Evolutionary conservation across 2,113 vertebrate species (phyloP), one percentile per base, ranked within the genome.

Genomic region (Oryzias curvinotus): DNA sequence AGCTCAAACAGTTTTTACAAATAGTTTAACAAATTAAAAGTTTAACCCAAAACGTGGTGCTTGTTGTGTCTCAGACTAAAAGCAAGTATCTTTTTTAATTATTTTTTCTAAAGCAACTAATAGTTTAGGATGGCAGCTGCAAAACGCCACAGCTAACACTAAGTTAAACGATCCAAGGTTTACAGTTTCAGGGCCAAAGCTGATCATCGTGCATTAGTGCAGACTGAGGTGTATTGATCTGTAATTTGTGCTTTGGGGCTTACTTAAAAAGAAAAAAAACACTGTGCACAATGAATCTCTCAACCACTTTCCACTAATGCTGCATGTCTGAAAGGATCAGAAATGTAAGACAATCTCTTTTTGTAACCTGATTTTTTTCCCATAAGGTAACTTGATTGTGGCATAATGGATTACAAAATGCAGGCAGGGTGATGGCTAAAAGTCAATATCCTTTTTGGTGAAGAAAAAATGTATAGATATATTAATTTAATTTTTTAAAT

Each of bases 361-460:
- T 63, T 16, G 53, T 64, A 80, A 81, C 42, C 57, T 57, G 53
- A 84, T 84, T 78, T 68, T 64, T 75, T 72, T 68, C 73, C 69
- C 28, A 15, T 17, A 43, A 45, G 36, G 36, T 36, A 36, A 36
- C 36, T 36, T 36, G 36, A 36, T 36, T 36, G 36, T 36, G 10
- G 36, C 36, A 43, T 23, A 18, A 43, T 23, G 41, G 14, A 56
- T 8, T 12, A 43, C 5, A 36, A 12, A 36, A 36, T 36, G 36
- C 36, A 36, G 12, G 36, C 10, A 36, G 36, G 3, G 36, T 36
- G n/a, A 25, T n/a, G 7, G 10, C 15, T 5, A 26, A 21, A 57
- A 23, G 30, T 5, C 36, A 16, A 5, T 16, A n/a, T 16, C 21
- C 15, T 5, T 25, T 14, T 7, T 15, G 13, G 2, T 15, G 41